These are phyloP conservation scores for western clawed frog (Xenopus tropicalis) DNA, from an alignment of 2,113 vertebrate genomes.

Conservation along the genomic window DNA sequence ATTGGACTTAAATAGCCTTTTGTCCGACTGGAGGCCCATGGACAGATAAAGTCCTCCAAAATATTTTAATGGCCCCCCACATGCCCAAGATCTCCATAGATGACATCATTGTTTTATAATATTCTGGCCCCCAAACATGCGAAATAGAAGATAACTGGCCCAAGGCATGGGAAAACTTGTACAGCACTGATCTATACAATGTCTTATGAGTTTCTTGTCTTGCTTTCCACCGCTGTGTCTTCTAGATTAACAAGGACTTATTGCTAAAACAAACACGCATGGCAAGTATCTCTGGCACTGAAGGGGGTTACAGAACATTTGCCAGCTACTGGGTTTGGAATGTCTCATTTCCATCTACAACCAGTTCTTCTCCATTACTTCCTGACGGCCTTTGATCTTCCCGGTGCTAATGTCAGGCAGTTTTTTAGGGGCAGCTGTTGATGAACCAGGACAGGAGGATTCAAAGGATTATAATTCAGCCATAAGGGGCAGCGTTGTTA, in stretches of 20 bases:
- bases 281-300: neutral
- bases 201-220: neutral
- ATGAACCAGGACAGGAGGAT: slow-evolving; percentile 30
- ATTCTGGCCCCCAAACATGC: no score
- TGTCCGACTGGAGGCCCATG: no score
- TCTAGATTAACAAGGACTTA: neutral
- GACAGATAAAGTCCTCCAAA: no score
- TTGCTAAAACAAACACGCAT: neutral
- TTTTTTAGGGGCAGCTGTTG: slow-evolving; percentile 10
- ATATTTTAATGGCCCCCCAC: no score
- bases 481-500: slow-evolving; percentile 57
- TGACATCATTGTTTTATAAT: no score
- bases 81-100: no score
- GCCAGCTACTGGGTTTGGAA: no score
- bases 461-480: slow-evolving; percentile 3
- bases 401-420: accelerated
- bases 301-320: neutral
- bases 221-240: neutral
- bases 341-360: neutral
- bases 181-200: neutral
- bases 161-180: no score
- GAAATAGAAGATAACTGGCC: no score
- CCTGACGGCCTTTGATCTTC: neutral
- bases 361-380: accelerated
- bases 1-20: no score